Percentiles rank a stretch among this genome's conserved stretches.
These are phyloP conservation scores for Tetramorium bicarinatum DNA, from an alignment of 2,888 invertebrate species.

Conservation along the genomic window DNA sequence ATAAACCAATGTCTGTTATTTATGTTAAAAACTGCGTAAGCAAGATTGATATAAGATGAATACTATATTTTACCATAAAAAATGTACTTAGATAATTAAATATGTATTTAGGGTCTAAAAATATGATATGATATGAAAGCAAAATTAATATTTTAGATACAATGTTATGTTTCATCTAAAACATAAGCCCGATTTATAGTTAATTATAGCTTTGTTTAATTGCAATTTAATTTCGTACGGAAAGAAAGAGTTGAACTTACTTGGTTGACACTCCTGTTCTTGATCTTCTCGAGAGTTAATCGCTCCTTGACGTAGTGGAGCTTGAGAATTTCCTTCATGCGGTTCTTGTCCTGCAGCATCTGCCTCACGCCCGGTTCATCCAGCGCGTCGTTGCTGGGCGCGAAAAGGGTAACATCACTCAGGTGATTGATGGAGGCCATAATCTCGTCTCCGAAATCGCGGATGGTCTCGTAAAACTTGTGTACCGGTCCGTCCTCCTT, in stretches of 20 bases:
- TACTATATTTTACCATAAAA: neutral
- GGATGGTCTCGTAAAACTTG: constrained; percentile 94
- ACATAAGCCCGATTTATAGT: neutral
- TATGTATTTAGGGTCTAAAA: neutral
- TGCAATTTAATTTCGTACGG: neutral
- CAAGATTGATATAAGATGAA: neutral
- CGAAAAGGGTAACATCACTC: constrained; percentile 94
- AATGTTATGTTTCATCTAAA: neutral
- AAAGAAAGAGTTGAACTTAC: constrained; percentile 86
- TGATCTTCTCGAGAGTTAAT: constrained; percentile 92
- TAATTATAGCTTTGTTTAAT: neutral
- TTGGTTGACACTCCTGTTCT: constrained; percentile 91
- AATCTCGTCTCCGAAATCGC: constrained; percentile 92
- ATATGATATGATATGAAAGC: neutral
- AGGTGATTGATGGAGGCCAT: constrained; percentile 90
- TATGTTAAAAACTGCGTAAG: neutral
- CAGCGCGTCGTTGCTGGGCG: constrained; percentile 96
- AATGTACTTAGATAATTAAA: neutral
- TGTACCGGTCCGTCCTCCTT: constrained; percentile 92
- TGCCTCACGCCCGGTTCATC: constrained; percentile 91
- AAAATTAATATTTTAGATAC: neutral
- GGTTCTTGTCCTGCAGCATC: constrained; percentile 89
- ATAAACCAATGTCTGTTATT: neutral
- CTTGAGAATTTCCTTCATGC: constrained; percentile 92
- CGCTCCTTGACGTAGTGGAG: constrained; percentile 94